A percentile compares a stretch with the other conserved stretches of the same genome.
Conservation (phyloP, 2,113 vertebrate species). For the Erythrocercus mccallii region DNA sequence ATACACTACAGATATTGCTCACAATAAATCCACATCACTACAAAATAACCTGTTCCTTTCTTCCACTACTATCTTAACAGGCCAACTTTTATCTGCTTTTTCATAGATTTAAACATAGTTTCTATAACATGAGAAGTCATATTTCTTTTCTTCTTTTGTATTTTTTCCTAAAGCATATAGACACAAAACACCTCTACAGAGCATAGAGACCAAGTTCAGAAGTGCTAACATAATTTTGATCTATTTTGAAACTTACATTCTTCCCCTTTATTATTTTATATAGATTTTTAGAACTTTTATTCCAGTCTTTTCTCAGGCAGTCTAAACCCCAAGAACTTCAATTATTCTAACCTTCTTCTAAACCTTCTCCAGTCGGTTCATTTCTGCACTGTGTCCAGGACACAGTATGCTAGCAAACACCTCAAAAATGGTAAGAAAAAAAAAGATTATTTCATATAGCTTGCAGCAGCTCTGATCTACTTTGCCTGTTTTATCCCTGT, state of each 20-base stretch:
- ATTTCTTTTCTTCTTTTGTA: not conserved
- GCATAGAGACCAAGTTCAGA: not conserved
- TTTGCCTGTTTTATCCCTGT: not conserved
- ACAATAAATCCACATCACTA: not conserved
- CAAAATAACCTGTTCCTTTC: not conserved
- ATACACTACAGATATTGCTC: not conserved
- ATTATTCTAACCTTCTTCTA: not conserved
- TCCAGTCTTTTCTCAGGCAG: not conserved
- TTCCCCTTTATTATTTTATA: not conserved
- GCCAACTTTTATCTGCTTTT: not conserved
- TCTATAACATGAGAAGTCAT: not conserved
- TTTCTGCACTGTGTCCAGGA: not conserved
- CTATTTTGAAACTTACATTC: not conserved
- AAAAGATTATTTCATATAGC: not conserved
- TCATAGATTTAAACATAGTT: not conserved
- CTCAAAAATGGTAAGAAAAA: not conserved
- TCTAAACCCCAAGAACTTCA: not conserved
- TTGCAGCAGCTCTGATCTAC: not conserved
- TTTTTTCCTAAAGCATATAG: not conserved
- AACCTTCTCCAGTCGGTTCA: not conserved
- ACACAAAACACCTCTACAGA: not conserved
- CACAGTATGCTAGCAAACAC: not conserved
- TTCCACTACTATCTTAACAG: not conserved
- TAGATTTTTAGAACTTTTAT: not conserved
- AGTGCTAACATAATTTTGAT: not conserved